phyloP scores from a whole-genome alignment of 2,888 invertebrate species.

The Drepana falcataria region DNA sequence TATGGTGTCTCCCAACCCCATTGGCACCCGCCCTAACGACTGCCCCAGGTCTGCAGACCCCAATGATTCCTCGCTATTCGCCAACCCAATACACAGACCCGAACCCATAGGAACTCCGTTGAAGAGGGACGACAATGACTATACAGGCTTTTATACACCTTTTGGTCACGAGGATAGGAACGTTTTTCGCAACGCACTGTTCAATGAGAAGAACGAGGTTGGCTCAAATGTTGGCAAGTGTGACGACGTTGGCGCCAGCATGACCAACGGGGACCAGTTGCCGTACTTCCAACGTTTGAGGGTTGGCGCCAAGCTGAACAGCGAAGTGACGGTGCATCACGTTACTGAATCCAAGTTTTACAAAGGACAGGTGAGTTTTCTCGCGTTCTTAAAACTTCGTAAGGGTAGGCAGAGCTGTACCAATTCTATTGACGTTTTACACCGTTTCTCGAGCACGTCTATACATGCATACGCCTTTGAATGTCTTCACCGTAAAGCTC shows the following conservation, averaged over 20 bases:
- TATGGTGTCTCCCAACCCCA: constrained; percentile 62
- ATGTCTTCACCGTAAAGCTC: too few relatives aligned
- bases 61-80: constrained; percentile 49
- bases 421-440: too few relatives aligned
- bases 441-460: too few relatives aligned
- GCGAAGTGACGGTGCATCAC: constrained; percentile 67
- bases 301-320: constrained; percentile 65
- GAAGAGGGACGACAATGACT: constrained; percentile 23
- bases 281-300: constrained; percentile 66
- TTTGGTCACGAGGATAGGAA: constrained; percentile 64
- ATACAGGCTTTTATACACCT: constrained; percentile 50
- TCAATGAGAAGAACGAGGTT: constrained; percentile 48
- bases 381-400: too few relatives aligned
- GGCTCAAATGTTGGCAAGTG: constrained; percentile 16
- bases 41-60: constrained; percentile 33
- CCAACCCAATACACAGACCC: constrained; percentile 46
- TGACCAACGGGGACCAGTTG: constrained; percentile 56
- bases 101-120: constrained; percentile 53
- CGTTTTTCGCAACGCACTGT: constrained; percentile 61
- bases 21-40: constrained; percentile 56
- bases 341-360: constrained; percentile 71
- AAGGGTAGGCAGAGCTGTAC: background rate
- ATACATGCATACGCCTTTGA: background rate
- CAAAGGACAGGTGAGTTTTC: constrained; percentile 53
- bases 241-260: constrained; percentile 26